Conservation (phyloP, 2,888 invertebrate genomes). For the Tetrapedia diversipes region DNA sequence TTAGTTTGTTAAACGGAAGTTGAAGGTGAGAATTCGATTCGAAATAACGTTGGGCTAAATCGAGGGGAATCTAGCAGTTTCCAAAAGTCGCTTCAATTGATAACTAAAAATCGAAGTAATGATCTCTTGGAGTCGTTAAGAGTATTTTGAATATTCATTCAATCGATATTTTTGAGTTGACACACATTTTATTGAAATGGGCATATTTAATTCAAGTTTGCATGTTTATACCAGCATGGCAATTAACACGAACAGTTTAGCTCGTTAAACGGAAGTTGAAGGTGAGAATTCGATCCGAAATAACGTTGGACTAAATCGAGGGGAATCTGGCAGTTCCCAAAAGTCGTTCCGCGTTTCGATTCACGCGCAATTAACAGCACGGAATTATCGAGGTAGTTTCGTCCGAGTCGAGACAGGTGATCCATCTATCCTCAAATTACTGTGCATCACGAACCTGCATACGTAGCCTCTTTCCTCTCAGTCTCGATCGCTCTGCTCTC, state of each 20-base stretch:
- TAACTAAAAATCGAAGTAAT: too few species aligned
- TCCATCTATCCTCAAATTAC: slow-evolving; percentile 55
- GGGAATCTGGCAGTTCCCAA: background rate
- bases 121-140: too few species aligned
- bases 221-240: too few species aligned
- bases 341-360: slow-evolving; percentile 10
- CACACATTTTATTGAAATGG: too few species aligned
- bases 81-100: too few species aligned
- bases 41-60: too few species aligned
- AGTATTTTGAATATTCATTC: too few species aligned
- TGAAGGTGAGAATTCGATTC: too few species aligned
- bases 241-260: background rate
- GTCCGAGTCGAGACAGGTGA: slow-evolving; percentile 26
- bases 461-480: slow-evolving; percentile 56
- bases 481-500: slow-evolving; percentile 43
- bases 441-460: slow-evolving; percentile 69
- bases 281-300: background rate
- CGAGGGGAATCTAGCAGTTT: too few species aligned
- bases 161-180: too few species aligned
- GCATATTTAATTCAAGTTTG: too few species aligned
- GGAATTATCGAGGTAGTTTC: slow-evolving; percentile 5
- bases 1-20: background rate
- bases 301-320: background rate
- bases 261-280: background rate
- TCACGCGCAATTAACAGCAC: slow-evolving; percentile 10